Base-by-base conservation (phyloP, 2,797 vertebrate species). In the Eulemur mongoz region DNA sequence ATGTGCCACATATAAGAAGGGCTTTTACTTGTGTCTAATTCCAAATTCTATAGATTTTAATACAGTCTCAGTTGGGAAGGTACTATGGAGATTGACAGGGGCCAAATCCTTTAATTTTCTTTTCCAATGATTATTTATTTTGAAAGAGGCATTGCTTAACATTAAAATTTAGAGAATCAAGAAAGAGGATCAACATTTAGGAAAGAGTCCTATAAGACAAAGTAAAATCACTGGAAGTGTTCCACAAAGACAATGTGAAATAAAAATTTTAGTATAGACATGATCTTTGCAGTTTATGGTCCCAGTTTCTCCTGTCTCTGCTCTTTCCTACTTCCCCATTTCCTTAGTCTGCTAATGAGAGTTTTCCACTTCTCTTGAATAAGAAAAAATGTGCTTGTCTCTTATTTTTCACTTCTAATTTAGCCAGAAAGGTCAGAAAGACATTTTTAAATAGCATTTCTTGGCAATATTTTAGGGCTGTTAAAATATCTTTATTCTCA, bases 361-460 rank as follows among this genome's bases (percentile, higher is more conserved):
- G 9, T 87, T 95, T 96, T 95, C 14, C 27, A 92, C 48, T 92
- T 97, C 61, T 91, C 45, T 40, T 86, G 72, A 91, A 94, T 75
- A 52, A 93, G 67, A 87, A 94, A 82, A 95, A 82, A 69, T 89
- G 80, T 85, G 15, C 78, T 92, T 63, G 54, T 96, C 91, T 97
- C 40, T 91, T 96, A 95, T 86, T 97, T 97, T 97, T 97, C 92
- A 94, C 81, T 96, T 97, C 76, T 54, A 96, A 91, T 97, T 96
- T 93, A 97, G 54, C 76, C 43, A 93, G 89, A 97, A 97, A 97
- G 93, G 94, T 97, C 95, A 97, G 48, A 30, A 88, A 94, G 54
- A 57, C 54, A 57, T 57, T 57, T 96, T 83, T 97, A 97, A 96
- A 94, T 94, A 83, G 35, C 91, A 70, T 25, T 94, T 96, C 63